These are phyloP conservation scores for Orbicella faveolata DNA, from an alignment of 64 coral and sea anemone species.

Conservation along the genomic window DNA sequence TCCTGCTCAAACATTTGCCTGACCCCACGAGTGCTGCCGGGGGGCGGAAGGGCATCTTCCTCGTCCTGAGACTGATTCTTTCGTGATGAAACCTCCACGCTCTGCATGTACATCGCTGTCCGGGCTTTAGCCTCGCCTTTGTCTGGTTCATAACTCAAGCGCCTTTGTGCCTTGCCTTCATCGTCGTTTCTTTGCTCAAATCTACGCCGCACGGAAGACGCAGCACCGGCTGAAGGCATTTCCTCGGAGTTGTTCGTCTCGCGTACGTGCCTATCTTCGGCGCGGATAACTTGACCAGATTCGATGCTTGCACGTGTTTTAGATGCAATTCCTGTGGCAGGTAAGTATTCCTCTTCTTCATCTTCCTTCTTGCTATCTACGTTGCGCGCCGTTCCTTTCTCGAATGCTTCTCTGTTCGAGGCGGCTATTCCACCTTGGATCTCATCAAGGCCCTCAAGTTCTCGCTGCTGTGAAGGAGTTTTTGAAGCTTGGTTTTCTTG, in stretches of 20 bases:
- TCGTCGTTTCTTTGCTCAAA: constrained; percentile 26
- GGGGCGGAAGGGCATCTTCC: constrained; percentile 16
- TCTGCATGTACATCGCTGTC: constrained; percentile 35
- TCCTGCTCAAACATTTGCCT: constrained; percentile 45
- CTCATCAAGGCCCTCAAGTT: constrained; percentile 50
- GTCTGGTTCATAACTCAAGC: constrained; percentile 52
- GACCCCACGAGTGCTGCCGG: constrained; percentile 18
- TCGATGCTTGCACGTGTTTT: constrained; percentile 53
- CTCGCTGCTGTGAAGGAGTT: neutral
- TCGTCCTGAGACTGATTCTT: constrained; percentile 11
- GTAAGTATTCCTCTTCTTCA: constrained; percentile 46
- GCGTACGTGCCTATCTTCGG: constrained; percentile 33
- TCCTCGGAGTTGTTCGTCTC: constrained; percentile 31
- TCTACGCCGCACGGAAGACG: constrained; percentile 30
- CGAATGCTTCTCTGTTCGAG: constrained; percentile 39
- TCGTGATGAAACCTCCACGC: constrained; percentile 1
- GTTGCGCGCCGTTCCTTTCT: constrained; percentile 46
- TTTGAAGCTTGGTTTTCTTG: constrained; percentile 45
- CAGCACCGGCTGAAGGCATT: constrained; percentile 44
- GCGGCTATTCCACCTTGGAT: constrained; percentile 61
- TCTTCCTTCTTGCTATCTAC: constrained; percentile 27
- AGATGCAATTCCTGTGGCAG: constrained; percentile 25
- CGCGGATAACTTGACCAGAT: constrained; percentile 29
- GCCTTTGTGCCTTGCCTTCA: constrained; percentile 39
- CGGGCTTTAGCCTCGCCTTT: constrained; percentile 43